Conservation (phyloP, 2,888 invertebrate genomes). For the Lottia gigantea region DNA sequence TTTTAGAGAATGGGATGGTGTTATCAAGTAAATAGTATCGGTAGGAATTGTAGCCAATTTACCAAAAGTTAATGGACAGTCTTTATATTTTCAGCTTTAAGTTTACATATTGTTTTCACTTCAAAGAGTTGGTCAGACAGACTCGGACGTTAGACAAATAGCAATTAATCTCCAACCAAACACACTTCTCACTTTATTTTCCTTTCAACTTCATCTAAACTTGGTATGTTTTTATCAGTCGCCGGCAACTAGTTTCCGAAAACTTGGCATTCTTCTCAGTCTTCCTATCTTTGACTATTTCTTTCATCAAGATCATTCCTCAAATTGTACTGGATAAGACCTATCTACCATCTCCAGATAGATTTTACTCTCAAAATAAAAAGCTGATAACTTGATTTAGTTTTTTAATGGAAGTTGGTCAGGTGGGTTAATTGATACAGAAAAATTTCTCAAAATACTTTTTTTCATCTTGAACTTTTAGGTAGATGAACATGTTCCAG, state of each 20-base stretch:
- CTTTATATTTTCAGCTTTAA: neutral
- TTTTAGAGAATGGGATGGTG: too few relatives aligned
- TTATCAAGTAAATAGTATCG: neutral
- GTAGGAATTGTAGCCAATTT: neutral
- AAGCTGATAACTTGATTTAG: too few relatives aligned
- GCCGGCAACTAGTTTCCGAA: neutral
- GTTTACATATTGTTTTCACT: slow-evolving; percentile 2
- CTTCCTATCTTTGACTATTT: too few relatives aligned
- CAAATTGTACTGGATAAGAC: too few relatives aligned
- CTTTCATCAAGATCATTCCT: too few relatives aligned
- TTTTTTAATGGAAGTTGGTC: too few relatives aligned
- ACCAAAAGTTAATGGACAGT: slow-evolving; percentile 10
- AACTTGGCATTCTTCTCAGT: neutral
- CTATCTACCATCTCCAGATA: too few relatives aligned
- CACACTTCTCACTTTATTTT: neutral
- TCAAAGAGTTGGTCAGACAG: slow-evolving; percentile 3
- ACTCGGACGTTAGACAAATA: neutral
- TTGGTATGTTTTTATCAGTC: slow-evolving; percentile 2
- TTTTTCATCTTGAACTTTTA: too few relatives aligned
- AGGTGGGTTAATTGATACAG: too few relatives aligned
- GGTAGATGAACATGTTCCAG: too few relatives aligned
- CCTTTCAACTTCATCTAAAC: neutral
- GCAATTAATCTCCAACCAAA: neutral
- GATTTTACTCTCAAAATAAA: too few relatives aligned
- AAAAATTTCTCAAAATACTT: too few relatives aligned